Evolutionary conservation across 2,888 invertebrate species (phyloP).

Genomic region (Athrips mouffetella): DNA sequence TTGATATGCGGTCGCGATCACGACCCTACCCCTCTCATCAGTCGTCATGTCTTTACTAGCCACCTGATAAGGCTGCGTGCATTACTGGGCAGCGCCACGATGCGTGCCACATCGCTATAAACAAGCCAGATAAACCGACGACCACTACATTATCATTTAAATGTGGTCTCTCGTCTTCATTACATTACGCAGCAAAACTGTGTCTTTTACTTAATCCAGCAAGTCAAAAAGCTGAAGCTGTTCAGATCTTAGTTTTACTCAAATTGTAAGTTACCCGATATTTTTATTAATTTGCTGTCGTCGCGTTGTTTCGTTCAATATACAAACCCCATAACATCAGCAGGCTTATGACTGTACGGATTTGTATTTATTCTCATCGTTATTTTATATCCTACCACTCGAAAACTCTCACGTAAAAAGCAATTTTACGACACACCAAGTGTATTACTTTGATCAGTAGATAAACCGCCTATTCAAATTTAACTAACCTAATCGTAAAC

Average conservation of each 20-base stretch:
- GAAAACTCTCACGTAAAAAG: conserved; percentile 14
- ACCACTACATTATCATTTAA: conserved; percentile 40
- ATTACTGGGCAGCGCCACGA: conserved; percentile 17
- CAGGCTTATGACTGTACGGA: no score
- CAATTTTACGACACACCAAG: conserved; percentile 13
- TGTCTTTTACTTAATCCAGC: neutral
- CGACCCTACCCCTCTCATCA: conserved; percentile 28
- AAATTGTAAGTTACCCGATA: no score
- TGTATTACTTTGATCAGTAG: conserved; percentile 12
- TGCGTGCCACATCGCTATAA: conserved; percentile 46
- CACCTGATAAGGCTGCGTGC: conserved; percentile 48
- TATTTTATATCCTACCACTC: neutral
- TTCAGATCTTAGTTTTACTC: no score
- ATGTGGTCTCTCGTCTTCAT: conserved; percentile 33
- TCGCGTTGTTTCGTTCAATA: no score
- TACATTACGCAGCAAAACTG: conserved; percentile 28
- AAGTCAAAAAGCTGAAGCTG: neutral
- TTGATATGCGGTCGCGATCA: conserved; percentile 27
- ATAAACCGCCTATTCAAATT: conserved; percentile 18
- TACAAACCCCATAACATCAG: no score
- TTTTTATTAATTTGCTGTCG: no score
- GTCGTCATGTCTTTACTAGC: no score
- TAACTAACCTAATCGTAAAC: conserved; percentile 19
- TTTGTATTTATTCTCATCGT: neutral
- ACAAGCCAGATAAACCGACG: conserved; percentile 41